Base-by-base conservation (phyloP, 2,797 vertebrate genomes). In the Sebastolobus alascanus region DNA sequence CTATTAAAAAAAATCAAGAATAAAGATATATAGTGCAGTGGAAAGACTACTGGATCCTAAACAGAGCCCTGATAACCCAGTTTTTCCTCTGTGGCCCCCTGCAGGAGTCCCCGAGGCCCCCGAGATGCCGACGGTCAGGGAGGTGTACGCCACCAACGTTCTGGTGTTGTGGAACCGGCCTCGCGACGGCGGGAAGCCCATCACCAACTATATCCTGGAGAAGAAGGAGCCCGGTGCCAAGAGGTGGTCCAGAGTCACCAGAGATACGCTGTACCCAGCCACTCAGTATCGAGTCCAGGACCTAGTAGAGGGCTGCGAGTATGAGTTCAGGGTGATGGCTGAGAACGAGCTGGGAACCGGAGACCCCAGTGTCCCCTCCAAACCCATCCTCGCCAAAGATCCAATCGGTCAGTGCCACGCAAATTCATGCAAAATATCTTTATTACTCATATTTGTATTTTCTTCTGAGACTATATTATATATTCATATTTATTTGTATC, bases 21-120 rank as follows among this genome's bases (percentile, higher is more conserved):
- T 20, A n/a, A 46, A 46, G 43, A 27, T 13, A 4, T 59, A 52
- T 1, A 35, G 3, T 18, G 14, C 33, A 52, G 12, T 38, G 35
- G 8, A 46, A 55, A 33, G 20, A 40, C 31, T 31, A 6, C 4
- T 25, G 25, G 25, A 71, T 50, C 3, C 46, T 25, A 25, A 25
- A 68, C 3, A 35, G 14, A 64, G 2, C 27, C 8, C 1, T 6
- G 5, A 40, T 38, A 16, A 76, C 46, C 11, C 14, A 1, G 4
- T 5, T 29, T 61, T 59, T 33, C 9, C 14, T 35, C 14, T 25
- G 25, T 25, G 18, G 1, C 10, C 5, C 79, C 37, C 46, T 87
- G 13, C 83, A 99, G 99, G 97, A 93, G 98, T 99, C 85, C 99
- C 99, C 22, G 98, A 99, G 92, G 99, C 99, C 87, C 98, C 99